phyloP scores from a whole-genome alignment of 2,113 vertebrate genomes.

The Casuarius casuarius region DNA sequence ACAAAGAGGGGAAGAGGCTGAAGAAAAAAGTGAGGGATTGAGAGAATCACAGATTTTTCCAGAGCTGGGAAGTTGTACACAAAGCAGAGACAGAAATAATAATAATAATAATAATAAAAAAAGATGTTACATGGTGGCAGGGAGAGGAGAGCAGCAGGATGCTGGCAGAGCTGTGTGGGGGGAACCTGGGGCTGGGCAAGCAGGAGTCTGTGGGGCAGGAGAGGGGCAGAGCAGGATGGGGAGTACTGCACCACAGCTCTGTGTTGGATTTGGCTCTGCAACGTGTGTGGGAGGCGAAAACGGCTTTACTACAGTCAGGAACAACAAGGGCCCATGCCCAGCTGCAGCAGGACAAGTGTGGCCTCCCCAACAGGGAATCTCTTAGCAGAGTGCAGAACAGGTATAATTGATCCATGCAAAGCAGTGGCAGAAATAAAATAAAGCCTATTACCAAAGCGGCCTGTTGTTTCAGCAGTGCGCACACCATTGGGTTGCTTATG shows the following conservation, averaged over 20 bases:
- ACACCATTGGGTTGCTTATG: conserved; percentile 17
- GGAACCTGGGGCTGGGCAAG: neutral
- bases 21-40: neutral
- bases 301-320: neutral
- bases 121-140: neutral
- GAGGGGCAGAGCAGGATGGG: neutral
- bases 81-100: neutral
- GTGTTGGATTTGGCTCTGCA: neutral
- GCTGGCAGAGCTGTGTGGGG: neutral
- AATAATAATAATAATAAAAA: neutral
- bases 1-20: neutral
- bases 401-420: conserved; percentile 21
- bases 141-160: neutral
- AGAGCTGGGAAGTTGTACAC: neutral
- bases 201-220: neutral
- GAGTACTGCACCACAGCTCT: neutral
- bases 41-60: neutral
- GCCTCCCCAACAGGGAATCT: neutral
- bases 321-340: neutral
- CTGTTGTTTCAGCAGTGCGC: conserved; percentile 19
- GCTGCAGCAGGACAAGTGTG: neutral
- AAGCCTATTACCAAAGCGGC: neutral
- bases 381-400: neutral
- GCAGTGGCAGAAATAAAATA: conserved; percentile 28
- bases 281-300: neutral